phyloP scores from a whole-genome alignment of 2,888 invertebrate species.

The Tillus elongatus region DNA sequence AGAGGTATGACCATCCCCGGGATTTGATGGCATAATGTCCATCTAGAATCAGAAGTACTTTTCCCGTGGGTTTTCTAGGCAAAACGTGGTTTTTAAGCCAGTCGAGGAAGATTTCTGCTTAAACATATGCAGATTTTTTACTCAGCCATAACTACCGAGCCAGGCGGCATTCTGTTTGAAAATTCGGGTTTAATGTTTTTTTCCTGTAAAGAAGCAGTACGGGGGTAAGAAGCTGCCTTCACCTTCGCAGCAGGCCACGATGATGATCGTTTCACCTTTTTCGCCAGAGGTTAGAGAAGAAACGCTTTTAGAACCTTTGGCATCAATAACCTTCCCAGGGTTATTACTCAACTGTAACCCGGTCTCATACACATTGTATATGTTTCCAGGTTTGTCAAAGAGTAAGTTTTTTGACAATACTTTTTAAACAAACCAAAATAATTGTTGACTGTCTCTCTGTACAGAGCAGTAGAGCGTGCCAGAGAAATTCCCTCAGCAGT shows the following conservation, averaged over 20 bases:
- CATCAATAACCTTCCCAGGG: slow-evolving; percentile 27
- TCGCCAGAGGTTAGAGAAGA: no score
- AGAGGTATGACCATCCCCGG: slow-evolving; percentile 29
- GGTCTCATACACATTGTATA: slow-evolving; percentile 23
- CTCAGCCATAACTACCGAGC: slow-evolving; percentile 18
- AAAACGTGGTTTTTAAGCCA: slow-evolving; percentile 22
- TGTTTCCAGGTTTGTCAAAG: slow-evolving; percentile 19
- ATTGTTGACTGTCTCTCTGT: no score
- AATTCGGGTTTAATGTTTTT: slow-evolving; percentile 19
- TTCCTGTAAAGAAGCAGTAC: slow-evolving; percentile 14
- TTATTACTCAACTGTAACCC: slow-evolving; percentile 35
- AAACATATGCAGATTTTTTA: slow-evolving; percentile 21
- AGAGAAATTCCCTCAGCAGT: slow-evolving; percentile 11
- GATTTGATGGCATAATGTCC: no score
- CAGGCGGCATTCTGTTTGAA: slow-evolving; percentile 19
- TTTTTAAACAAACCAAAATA: no score
- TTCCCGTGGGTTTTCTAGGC: slow-evolving; percentile 26
- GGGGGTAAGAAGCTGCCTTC: slow-evolving; percentile 25
- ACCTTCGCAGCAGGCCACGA: slow-evolving; percentile 33
- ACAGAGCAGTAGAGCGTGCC: slow-evolving; percentile 3
- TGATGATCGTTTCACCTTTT: slow-evolving; percentile 30
- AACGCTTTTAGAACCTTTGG: slow-evolving; percentile 23
- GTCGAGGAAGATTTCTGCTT: slow-evolving; percentile 16
- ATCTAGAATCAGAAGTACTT: slow-evolving; percentile 27
- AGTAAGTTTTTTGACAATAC: slow-evolving; percentile 7